Conservation (phyloP, 2,888 invertebrate genomes). For the Coenonympha glycerion region DNA sequence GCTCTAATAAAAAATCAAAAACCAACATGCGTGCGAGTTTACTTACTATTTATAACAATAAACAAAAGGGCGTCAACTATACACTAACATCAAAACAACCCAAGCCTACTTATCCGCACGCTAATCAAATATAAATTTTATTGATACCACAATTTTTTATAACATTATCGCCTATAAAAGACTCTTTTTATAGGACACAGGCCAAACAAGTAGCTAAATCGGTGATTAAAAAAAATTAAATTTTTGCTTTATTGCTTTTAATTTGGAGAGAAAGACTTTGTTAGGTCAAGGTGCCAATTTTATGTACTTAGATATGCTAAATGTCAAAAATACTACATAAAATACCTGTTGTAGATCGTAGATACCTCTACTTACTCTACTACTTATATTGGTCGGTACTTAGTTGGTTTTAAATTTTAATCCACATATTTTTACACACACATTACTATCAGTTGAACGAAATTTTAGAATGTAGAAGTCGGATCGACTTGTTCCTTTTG, state of each 20-base stretch:
- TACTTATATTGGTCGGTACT: too few species aligned
- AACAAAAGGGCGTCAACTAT: background rate
- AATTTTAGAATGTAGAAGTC: too few species aligned
- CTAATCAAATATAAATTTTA: constrained; percentile 22
- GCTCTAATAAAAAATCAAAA: background rate
- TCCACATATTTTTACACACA: too few species aligned
- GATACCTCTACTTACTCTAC: too few species aligned
- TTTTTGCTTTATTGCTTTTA: background rate
- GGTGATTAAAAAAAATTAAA: background rate
- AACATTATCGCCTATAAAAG: constrained; percentile 8
- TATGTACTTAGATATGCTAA: too few species aligned
- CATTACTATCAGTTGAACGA: too few species aligned
- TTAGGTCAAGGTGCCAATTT: too few species aligned
- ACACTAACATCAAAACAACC: constrained; percentile 4
- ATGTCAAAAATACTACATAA: too few species aligned
- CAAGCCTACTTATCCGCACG: constrained; percentile 21
- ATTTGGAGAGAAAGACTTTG: too few species aligned
- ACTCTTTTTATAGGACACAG: background rate
- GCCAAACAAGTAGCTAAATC: background rate
- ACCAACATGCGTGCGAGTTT: background rate
- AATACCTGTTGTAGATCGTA: too few species aligned
- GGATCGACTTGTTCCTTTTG: constrained; percentile 21
- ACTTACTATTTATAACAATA: too few species aligned
- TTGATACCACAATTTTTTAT: constrained; percentile 15
- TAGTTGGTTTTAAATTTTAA: too few species aligned